Evolutionary conservation across 2,888 invertebrate genomes (phyloP), one percentile per base, ranked within the genome.

Genomic region (Aphodius sticticus): DNA sequence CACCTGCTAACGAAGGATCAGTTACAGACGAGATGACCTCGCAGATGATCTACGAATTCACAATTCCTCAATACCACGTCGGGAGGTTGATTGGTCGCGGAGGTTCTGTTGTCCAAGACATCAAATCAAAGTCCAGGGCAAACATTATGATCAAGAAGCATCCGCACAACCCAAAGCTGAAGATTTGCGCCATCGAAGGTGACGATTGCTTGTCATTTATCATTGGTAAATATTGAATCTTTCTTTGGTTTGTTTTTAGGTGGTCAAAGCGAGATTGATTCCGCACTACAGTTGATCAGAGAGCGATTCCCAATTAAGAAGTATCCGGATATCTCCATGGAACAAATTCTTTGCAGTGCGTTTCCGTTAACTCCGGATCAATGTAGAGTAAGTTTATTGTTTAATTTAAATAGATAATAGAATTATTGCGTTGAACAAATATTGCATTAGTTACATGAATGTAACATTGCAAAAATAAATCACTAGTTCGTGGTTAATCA

Each of bases 31-130:
- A 79, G 38, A 77, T 72, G 6, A 72, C 76, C 5, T 88, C 90
- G 82, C 86, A 89, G 70, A 90, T 90, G 6, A 88, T 92, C 84
- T 94, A 94, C 87, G 94, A 96, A 87, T 96, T 96, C 89, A 90
- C 93, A 83, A 92, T 96, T 86, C 94, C 94, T 70, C 94, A 94
- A 86, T 90, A 91, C 79, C 90, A 97, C 82, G 96, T 97, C 80
- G 98, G 98, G 16, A 93, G 95, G 80, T 91, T 98, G 84, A 97
- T 98, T 88, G 98, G 98, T 70, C 93, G 93, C 85, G 93, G 94
- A 84, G 97, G 97, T 71, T 90, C 92, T 70, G 95, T 95, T 89
- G 94, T 98, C n/a, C 94, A 94, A 83, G 92, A 92, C 86, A 95
- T 96, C 83, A 95, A 96, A 88, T 90, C 92, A 38, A 94, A 94